Evolutionary conservation across 2,888 invertebrate genomes (phyloP).

Genomic region (Rhamphomyia laevipes): DNA sequence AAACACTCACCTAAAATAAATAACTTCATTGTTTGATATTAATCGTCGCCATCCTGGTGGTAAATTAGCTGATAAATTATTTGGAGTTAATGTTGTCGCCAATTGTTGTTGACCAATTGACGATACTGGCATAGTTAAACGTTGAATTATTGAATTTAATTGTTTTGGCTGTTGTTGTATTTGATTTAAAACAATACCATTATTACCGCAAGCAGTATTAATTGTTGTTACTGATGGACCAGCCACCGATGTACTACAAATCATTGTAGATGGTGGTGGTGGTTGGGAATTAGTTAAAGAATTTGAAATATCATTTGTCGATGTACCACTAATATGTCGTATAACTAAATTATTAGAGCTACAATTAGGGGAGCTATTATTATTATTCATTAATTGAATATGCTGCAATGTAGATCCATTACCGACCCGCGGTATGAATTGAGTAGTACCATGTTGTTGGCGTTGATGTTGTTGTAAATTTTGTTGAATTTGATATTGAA

Average conservation of each 20-base stretch:
- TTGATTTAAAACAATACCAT: not conserved
- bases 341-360: too few species aligned
- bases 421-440: conserved; percentile 27
- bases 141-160: not conserved
- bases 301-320: not conserved
- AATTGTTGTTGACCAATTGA: conserved; percentile 25
- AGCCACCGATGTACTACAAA: not conserved
- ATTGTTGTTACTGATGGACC: not conserved
- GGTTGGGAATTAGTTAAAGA: not conserved
- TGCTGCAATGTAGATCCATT: conserved; percentile 6
- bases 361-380: too few species aligned
- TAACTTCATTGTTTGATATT: conserved; percentile 55
- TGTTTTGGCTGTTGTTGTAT: conserved; percentile 13
- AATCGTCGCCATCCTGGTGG: conserved; percentile 71
- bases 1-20: conserved; percentile 60
- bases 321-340: too few species aligned
- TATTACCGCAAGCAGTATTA: not conserved
- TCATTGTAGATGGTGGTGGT: not conserved
- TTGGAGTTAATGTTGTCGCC: conserved; percentile 14
- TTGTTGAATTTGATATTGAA: conserved; percentile 1
- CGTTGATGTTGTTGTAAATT: conserved; percentile 7
- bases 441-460: conserved; percentile 10
- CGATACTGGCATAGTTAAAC: conserved; percentile 12
- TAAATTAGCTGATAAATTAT: conserved; percentile 38
- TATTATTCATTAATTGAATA: not conserved